Base-by-base conservation (phyloP, 2,888 invertebrate genomes). In the Hyppa rectilinea region DNA sequence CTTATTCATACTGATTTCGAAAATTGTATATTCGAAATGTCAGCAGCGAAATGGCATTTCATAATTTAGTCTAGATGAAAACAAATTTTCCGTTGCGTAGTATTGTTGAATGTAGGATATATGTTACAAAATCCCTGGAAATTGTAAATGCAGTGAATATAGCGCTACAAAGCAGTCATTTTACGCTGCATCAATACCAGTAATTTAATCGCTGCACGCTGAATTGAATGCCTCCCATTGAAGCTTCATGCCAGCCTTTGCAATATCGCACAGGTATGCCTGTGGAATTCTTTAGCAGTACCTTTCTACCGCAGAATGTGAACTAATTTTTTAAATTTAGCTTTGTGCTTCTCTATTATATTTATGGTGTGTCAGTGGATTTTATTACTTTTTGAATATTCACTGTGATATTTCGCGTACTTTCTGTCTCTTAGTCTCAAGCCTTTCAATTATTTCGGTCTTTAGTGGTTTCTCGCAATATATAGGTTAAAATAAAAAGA, bases 221-320 rank as follows among this genome's bases (percentile, higher is more conserved):
- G 71, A 59, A 79, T 82, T 49, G 71, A 56, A 58, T 26, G 55
- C 63, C 45, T 58, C 47, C 47, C 49, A 67, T 73, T 82, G 61
- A 77, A 66, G 59, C 58, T 50, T 66, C 49, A 31, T 61, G 60
- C 81, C 81, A 40, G 71, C 23, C 53, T 72, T 71, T 80, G 73
- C 62, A 66, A 85, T 83, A 85, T 76, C 38, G 60, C 66, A 50
- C 50, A 31, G 83, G 66, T 72, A 84, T 84, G 68, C 61, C 26
- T 3, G 49, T 17, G 59, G 65, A 70, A 82, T 84, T 67, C 31
- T 49, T 50, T 36, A 31, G 47, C 9, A 0, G 26, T 49, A 53
- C 52, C 43, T 55, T 36, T 47, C 60, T 29, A 49, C 63, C 52
- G 59, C 63, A 71, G 71, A 20, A 45, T n/a, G 71, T 52, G 52